Percentiles rank a stretch among this genome's conserved stretches.
Evolutionary conservation across 2,888 invertebrate genomes (phyloP).

Genomic region (Spilarctia lutea): DNA sequence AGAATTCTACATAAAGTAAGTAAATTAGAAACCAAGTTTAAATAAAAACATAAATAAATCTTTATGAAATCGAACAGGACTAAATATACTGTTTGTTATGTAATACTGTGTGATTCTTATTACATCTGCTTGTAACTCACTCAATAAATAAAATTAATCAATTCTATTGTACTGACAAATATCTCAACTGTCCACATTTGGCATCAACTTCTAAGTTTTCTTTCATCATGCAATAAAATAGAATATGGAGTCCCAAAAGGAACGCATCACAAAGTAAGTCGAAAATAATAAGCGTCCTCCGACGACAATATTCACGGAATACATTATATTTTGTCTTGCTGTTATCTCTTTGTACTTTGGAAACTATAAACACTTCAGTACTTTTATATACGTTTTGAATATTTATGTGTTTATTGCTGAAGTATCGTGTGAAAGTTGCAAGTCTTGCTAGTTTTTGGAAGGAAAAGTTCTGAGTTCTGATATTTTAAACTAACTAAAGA

Average conservation of each 20-base stretch:
- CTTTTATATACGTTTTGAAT: background rate
- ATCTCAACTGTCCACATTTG: background rate
- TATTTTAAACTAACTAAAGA: too few relatives aligned
- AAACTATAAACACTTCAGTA: conserved; percentile 29
- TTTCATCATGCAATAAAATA: conserved; percentile 5
- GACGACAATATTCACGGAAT: conserved; percentile 83
- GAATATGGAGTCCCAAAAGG: conserved; percentile 42
- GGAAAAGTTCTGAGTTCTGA: background rate
- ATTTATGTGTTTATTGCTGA: background rate
- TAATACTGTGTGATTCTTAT: background rate
- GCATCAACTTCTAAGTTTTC: conserved; percentile 4
- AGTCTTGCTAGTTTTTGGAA: background rate
- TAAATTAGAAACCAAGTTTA: background rate
- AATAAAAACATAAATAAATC: background rate
- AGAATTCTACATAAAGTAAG: background rate
- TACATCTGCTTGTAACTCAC: background rate
- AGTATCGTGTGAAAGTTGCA: background rate
- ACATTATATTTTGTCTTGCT: conserved; percentile 67
- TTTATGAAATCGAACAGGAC: background rate
- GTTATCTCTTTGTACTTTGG: conserved; percentile 27
- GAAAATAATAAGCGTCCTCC: conserved; percentile 81
- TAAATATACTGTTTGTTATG: background rate
- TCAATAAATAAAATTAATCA: background rate
- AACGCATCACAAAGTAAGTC: conserved; percentile 67
- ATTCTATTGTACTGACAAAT: background rate